Evolutionary conservation across 2,113 vertebrate species (phyloP).

Genomic region (Vulpes lagopus): DNA sequence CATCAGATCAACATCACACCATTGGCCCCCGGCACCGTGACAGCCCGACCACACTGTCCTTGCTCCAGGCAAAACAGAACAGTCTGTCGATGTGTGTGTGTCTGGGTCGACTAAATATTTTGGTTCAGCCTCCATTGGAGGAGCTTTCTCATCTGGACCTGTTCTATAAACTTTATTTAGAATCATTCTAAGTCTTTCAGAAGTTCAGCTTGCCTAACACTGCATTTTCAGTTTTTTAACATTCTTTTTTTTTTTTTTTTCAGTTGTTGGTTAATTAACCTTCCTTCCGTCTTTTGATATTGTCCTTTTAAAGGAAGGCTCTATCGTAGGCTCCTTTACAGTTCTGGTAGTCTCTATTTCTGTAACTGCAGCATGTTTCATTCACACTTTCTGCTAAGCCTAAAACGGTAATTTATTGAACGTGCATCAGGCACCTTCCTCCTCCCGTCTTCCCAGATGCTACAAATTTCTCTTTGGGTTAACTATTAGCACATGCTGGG

Average conservation of each 20-base stretch:
- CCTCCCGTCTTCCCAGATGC: not conserved
- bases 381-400: not conserved
- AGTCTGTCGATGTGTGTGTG: not conserved
- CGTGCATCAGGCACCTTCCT: not conserved
- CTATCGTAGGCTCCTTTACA: not conserved
- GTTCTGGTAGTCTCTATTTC: not conserved
- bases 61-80: not conserved
- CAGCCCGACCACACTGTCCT: not conserved
- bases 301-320: not conserved
- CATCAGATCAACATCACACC: not conserved
- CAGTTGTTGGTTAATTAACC: not conserved
- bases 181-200: not conserved
- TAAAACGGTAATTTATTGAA: not conserved
- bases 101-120: not conserved
- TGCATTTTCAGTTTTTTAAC: not conserved
- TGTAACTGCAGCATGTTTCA: not conserved
- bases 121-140: not conserved
- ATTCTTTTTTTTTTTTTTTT: not conserved
- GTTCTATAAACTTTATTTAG: not conserved
- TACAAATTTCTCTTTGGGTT: constrained; percentile 12
- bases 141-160: not conserved
- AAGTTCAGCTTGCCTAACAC: not conserved
- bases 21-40: not conserved
- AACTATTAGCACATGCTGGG: not conserved
- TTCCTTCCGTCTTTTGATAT: not conserved